Conservation (phyloP, 2,888 invertebrate genomes). For the Phengaris arion region DNA sequence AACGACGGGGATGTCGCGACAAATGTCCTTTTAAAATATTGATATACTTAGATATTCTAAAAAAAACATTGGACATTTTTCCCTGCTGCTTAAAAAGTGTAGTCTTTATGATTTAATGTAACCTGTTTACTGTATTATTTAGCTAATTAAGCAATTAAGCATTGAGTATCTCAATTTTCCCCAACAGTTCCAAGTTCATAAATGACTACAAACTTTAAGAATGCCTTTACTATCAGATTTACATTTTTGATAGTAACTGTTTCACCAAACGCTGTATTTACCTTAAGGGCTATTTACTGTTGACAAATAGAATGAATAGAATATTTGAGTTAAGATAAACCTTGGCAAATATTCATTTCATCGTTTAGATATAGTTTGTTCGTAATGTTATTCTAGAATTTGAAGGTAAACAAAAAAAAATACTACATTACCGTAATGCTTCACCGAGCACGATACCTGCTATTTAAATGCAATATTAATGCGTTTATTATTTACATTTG, state of each 20-base stretch:
- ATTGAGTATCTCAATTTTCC: background rate
- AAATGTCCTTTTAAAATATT: too few species aligned
- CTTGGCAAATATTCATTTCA: background rate
- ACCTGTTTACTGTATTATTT: background rate
- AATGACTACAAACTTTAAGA: too few species aligned
- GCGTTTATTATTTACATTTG: background rate
- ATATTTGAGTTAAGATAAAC: background rate
- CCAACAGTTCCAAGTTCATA: background rate
- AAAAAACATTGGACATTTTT: too few species aligned
- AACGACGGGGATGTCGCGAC: too few species aligned
- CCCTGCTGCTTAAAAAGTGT: too few species aligned
- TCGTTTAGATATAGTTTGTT: background rate
- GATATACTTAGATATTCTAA: too few species aligned
- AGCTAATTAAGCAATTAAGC: background rate
- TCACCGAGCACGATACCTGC: background rate
- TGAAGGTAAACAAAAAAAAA: slow-evolving; percentile 15
- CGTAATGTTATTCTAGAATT: background rate
- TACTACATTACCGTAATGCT: background rate
- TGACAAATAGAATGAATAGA: background rate
- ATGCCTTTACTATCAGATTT: background rate
- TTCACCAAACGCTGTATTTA: background rate
- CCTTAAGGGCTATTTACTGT: background rate
- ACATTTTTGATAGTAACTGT: background rate
- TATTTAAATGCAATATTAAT: background rate
- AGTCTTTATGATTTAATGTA: background rate